Conservation (phyloP, 2,888 invertebrate species). For the Bellardia bayeri region DNA sequence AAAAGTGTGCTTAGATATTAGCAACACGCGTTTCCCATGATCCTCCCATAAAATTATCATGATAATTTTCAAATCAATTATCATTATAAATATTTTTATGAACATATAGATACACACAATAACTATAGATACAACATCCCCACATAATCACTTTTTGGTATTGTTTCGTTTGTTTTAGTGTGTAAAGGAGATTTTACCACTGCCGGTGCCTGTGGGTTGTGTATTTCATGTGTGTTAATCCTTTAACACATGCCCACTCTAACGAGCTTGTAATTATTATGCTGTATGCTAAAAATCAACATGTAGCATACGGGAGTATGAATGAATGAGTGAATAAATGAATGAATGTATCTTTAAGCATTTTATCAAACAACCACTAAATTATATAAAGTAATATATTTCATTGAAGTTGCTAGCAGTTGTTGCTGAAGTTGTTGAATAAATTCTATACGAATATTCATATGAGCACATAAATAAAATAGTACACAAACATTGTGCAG, state of each 20-base stretch:
- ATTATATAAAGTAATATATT: constrained; percentile 64
- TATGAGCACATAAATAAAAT: neutral
- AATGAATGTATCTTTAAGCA: constrained; percentile 52
- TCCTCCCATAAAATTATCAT: constrained; percentile 37
- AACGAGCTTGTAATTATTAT: constrained; percentile 71
- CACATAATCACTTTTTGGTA: neutral
- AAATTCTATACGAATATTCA: constrained; percentile 44
- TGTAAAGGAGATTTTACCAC: neutral
- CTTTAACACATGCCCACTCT: constrained; percentile 68
- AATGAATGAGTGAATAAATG: constrained; percentile 24
- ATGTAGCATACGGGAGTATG: constrained; percentile 37
- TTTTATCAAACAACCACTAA: constrained; percentile 65
- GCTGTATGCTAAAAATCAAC: constrained; percentile 61
- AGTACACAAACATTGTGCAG: neutral
- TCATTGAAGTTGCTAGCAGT: constrained; percentile 35
- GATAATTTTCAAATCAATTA: constrained; percentile 55
- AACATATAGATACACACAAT: neutral
- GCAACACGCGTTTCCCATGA: constrained; percentile 18
- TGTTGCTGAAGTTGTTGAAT: constrained; percentile 40
- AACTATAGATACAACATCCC: constrained; percentile 16
- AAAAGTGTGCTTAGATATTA: constrained; percentile 8
- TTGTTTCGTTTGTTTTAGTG: neutral
- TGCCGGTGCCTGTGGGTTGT: constrained; percentile 22
- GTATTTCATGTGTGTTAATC: constrained; percentile 55
- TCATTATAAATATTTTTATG: constrained; percentile 20